Base-by-base conservation (phyloP, 1,140 invertebrate species). In the Drosophila mojavensis region DNA sequence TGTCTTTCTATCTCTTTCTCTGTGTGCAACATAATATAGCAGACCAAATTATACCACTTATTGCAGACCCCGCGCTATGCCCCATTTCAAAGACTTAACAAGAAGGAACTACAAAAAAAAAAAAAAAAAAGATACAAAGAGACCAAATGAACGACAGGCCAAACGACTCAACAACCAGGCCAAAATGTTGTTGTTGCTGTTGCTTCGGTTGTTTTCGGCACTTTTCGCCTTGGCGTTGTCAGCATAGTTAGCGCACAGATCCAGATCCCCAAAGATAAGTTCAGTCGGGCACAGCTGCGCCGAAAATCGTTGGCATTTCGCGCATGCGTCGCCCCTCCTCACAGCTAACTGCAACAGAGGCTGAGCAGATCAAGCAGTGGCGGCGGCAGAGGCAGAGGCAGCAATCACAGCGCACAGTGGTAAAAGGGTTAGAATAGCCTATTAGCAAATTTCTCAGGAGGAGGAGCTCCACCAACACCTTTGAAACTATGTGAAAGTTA, bases 301-400 rank as follows among this genome's bases (percentile, higher is more conserved):
- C 82, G 72, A 88, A 88, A 82, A 88, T 83, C 88, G 83, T 77
- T 88, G 68, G 83, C 79, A 88, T 88, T 86, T 88, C 70, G 82
- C 79, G 83, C 82, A 86, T 86, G 82, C 82, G 82, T 33, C 47
- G 26, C 28, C 24, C 5, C 24, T 20, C 5, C 24, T 33, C 60
- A 51, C 20, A 48, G n/a, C 36, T 11, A 59, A 43, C 45, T 51
- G 47, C 47, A 54, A 6, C 15, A 20, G 36, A 39, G 36, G 36
- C 26, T 17, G 11, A 10, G 11, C 36, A 13, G 36, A 39, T 39
- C 10, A 39, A n/a, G 53, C 58, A 26, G 50, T 17, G 33, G 33
- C 33, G 4, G 41, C 13, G 47, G 43, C 53, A 10, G 20, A 28
- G 36, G 48, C 28, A 9, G 26, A 59, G 26, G 24, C 36, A 65